Conservation (phyloP, 23 tunicate species). For the Corella eumyota region DNA sequence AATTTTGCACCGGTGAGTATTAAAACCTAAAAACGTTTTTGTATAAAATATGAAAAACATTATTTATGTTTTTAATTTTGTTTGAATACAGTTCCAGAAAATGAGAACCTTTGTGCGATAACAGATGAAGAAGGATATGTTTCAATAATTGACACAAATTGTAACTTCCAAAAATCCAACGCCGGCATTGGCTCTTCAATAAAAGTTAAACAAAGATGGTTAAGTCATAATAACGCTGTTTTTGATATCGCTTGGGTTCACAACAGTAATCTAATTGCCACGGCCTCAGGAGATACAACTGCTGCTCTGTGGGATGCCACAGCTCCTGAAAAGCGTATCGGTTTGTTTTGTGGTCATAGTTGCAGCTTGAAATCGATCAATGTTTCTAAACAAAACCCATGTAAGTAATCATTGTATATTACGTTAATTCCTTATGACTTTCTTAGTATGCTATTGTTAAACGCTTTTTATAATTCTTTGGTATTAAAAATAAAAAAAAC, state of each 20-base stretch:
- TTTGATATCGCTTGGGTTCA: constrained; percentile 73
- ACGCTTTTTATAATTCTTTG: no score
- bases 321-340: constrained; percentile 2
- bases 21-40: neutral
- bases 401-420: constrained; percentile 7
- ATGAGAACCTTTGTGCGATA: constrained; percentile 19
- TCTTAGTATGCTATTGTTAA: no score
- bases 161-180: neutral
- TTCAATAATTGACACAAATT: constrained; percentile 26
- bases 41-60: neutral
- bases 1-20: constrained; percentile 49
- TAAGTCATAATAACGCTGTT: constrained; percentile 55
- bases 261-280: constrained; percentile 23
- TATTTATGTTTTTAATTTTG: neutral
- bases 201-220: constrained; percentile 12
- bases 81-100: constrained; percentile 5
- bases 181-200: neutral
- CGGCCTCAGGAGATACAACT: constrained; percentile 89
- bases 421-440: no score
- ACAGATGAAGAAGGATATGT: constrained; percentile 78
- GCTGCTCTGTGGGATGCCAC: constrained; percentile 69
- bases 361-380: constrained; percentile 67
- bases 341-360: constrained; percentile 41
- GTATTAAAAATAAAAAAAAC: no score
- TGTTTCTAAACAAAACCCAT: constrained; percentile 28